phyloP scores from a whole-genome alignment of 2,113 vertebrate species.

The Castor canadensis region DNA sequence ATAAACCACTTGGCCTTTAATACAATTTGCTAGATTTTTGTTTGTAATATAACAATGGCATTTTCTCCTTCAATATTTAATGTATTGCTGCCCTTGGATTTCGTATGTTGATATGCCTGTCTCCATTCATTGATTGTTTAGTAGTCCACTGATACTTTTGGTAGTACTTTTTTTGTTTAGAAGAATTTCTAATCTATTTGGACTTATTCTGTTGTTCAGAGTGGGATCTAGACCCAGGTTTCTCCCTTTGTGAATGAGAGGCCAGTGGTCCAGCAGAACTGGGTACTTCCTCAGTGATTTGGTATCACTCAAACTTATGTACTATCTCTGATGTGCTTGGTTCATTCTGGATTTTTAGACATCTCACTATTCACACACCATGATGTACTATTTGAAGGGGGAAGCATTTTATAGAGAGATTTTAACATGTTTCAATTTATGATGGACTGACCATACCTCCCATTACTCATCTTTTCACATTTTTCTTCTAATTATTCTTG shows the following conservation, averaged over 20 bases:
- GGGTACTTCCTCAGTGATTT: not conserved
- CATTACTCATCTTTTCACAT: not conserved
- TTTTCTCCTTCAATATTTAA: not conserved
- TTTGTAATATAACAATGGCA: not conserved
- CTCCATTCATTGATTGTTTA: not conserved
- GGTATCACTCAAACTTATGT: not conserved
- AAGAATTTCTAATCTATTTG: not conserved
- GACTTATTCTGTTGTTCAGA: not conserved
- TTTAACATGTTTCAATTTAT: not conserved
- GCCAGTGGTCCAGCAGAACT: not conserved
- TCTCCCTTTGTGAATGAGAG: not conserved
- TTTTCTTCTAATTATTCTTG: not conserved
- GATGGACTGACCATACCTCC: not conserved
- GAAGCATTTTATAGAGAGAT: not conserved
- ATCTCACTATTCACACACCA: not conserved
- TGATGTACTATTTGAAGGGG: not conserved
- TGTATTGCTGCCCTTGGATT: not conserved
- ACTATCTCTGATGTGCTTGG: not conserved
- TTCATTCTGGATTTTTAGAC: not conserved
- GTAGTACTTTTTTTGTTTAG: not conserved
- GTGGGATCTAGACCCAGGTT: not conserved
- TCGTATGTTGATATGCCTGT: not conserved
- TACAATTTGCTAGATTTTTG: not conserved
- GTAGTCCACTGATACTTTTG: not conserved
- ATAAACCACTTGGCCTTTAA: not conserved